A percentile compares a stretch with the other conserved stretches of the same genome.
Conservation (phyloP, 2,113 vertebrate genomes). For the Brachyhypopomus gauderio region DNA sequence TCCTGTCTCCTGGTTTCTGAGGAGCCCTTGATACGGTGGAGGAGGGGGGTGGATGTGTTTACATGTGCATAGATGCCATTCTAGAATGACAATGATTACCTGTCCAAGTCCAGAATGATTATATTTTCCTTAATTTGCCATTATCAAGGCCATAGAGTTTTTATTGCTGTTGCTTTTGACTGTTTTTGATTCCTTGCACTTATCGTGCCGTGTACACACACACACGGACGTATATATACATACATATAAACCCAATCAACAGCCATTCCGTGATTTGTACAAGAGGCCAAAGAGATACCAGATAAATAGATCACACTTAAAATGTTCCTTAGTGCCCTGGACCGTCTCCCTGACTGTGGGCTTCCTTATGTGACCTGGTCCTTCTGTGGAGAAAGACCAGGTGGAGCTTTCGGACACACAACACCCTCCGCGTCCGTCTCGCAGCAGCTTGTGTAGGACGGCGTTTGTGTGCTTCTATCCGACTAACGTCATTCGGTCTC, state of each 20-base stretch:
- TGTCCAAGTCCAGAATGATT: neutral
- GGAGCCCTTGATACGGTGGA: too few relatives aligned
- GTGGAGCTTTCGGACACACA: too few relatives aligned
- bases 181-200: neutral
- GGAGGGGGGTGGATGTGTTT: too few relatives aligned
- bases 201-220: neutral
- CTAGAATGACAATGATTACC: neutral
- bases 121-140: neutral
- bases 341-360: conserved; percentile 16
- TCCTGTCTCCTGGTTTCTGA: too few relatives aligned
- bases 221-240: neutral
- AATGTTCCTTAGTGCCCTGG: neutral
- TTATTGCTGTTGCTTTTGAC: neutral
- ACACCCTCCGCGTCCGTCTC: neutral
- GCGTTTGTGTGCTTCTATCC: neutral
- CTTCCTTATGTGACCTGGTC: conserved; percentile 66
- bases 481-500: too few relatives aligned
- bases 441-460: neutral
- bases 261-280: neutral
- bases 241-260: neutral
- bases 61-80: neutral
- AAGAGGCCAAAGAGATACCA: neutral
- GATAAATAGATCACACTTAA: neutral
- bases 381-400: too few relatives aligned
- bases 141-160: neutral